Conservation (phyloP, 2,888 invertebrate species). For the Amblyjoppa proteus region DNA sequence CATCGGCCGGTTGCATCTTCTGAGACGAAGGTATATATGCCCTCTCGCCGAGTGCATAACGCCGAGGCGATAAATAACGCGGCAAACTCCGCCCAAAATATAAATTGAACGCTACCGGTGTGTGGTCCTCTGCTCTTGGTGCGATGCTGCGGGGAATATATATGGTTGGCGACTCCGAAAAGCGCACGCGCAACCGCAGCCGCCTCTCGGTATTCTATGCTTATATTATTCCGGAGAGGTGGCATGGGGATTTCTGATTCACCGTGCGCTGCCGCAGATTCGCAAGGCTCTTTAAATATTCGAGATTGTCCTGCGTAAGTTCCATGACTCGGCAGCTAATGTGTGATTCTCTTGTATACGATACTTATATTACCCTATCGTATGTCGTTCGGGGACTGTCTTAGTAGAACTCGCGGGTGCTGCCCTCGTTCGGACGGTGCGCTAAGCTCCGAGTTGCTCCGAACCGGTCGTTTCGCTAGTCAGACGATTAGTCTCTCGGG, state of each 20-base stretch:
- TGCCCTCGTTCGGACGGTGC: too few relatives aligned
- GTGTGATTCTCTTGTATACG: background rate
- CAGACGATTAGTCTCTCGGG: too few relatives aligned
- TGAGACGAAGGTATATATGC: constrained; percentile 28
- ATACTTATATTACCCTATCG: too few relatives aligned
- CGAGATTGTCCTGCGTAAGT: constrained; percentile 3
- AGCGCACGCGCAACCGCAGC: constrained; percentile 21
- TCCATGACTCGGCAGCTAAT: constrained; percentile 10
- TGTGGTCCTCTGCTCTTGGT: constrained; percentile 75
- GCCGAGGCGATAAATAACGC: constrained; percentile 78
- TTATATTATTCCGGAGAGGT: constrained; percentile 50
- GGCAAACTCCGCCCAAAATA: constrained; percentile 81
- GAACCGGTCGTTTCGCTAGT: too few relatives aligned
- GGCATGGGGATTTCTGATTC: constrained; percentile 10
- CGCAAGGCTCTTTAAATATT: constrained; percentile 36
- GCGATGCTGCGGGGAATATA: constrained; percentile 50
- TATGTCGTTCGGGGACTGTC: too few relatives aligned
- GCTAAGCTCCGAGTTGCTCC: too few relatives aligned
- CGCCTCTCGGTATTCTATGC: constrained; percentile 45
- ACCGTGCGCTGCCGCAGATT: constrained; percentile 28
- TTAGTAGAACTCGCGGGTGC: too few relatives aligned
- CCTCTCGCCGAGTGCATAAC: constrained; percentile 29
- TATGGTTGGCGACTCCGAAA: constrained; percentile 29
- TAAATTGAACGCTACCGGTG: constrained; percentile 83
- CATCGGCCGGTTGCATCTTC: constrained; percentile 39